Evolutionary conservation across 2,888 invertebrate species (phyloP).

Genomic region (Amiota minor): DNA sequence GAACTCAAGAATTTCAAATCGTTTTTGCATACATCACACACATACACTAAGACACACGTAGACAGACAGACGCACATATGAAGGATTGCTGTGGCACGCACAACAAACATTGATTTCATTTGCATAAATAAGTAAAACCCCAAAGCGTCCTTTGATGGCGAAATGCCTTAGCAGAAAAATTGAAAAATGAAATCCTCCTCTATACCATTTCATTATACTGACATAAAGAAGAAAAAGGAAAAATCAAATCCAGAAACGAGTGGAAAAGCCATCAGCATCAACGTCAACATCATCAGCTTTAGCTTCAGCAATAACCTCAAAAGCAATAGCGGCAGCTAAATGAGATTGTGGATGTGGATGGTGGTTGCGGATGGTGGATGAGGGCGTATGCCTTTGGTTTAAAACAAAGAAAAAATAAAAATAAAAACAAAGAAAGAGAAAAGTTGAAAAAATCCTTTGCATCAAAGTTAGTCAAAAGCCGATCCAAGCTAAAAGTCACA

Average conservation of each 20-base stretch:
- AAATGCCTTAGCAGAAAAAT: constrained; percentile 27
- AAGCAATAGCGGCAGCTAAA: too few species aligned
- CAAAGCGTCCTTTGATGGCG: constrained; percentile 21
- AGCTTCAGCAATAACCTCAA: too few species aligned
- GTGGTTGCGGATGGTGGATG: too few species aligned
- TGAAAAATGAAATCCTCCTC: background rate
- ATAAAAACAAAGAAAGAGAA: background rate
- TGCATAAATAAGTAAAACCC: constrained; percentile 57
- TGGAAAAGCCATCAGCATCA: too few species aligned
- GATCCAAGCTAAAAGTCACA: too few species aligned
- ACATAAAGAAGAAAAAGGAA: constrained; percentile 45
- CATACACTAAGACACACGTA: constrained; percentile 36
- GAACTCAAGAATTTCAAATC: constrained; percentile 65
- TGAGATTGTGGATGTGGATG: too few species aligned
- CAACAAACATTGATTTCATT: constrained; percentile 64
- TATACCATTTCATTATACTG: too few species aligned
- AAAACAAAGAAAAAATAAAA: background rate
- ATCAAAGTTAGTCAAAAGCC: too few species aligned
- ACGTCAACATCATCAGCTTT: too few species aligned
- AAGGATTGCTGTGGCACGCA: constrained; percentile 27
- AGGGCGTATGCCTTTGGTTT: too few species aligned
- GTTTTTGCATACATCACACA: constrained; percentile 47
- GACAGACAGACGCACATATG: constrained; percentile 31
- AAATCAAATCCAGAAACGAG: background rate
- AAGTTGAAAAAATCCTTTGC: background rate